Evolutionary conservation across 2,797 vertebrate genomes (phyloP).

Genomic region (Smutsia gigantea): DNA sequence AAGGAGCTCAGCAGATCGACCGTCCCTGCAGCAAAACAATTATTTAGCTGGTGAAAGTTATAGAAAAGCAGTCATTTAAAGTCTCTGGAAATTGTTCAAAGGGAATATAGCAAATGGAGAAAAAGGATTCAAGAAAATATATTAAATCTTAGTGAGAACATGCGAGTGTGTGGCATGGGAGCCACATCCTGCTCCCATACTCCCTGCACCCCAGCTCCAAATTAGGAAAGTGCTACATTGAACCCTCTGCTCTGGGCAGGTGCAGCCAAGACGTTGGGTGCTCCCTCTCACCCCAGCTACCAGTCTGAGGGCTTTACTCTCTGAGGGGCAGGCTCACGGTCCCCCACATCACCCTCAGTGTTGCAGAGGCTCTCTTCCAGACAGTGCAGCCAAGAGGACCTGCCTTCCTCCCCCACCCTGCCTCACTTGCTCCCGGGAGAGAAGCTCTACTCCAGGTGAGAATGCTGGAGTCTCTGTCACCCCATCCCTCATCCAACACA

Average conservation of each 20-base stretch:
- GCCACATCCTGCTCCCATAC: neutral
- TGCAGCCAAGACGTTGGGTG: neutral
- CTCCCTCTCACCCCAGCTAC: neutral
- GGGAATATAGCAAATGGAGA: neutral
- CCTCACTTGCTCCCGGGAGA: neutral
- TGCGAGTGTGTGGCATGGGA: neutral
- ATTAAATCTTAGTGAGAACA: neutral
- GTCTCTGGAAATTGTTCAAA: neutral
- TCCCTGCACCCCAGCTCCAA: neutral
- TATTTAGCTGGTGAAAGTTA: neutral
- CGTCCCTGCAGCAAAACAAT: neutral
- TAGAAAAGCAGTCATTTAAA: neutral
- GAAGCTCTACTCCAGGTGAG: neutral
- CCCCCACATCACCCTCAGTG: fast-evolving
- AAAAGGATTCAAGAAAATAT: neutral
- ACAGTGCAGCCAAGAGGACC: neutral
- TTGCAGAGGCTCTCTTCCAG: neutral
- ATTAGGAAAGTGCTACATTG: fast-evolving
- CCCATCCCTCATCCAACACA: too few relatives aligned
- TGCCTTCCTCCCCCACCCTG: fast-evolving
- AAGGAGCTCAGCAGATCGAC: neutral
- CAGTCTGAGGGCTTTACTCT: neutral
- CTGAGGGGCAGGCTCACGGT: neutral
- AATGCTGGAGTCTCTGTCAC: neutral
- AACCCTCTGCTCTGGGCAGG: neutral